Conservation (phyloP, 2,797 vertebrate species). For the Halcyon chelicuti region DNA sequence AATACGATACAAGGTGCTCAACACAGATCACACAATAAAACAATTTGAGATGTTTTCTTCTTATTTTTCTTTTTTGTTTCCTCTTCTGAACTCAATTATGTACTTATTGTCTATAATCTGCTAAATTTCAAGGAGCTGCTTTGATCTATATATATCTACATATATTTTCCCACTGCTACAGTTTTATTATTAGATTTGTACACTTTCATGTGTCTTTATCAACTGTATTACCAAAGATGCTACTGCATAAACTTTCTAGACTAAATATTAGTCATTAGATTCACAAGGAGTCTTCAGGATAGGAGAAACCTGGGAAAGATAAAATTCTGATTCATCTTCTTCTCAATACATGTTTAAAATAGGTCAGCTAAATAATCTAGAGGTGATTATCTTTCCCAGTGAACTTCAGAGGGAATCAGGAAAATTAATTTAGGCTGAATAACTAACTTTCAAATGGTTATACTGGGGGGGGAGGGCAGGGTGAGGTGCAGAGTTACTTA, state of each 20-base stretch:
- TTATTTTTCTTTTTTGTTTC: conserved; percentile 19
- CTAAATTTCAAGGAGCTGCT: conserved; percentile 43
- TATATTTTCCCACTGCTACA: conserved; percentile 34
- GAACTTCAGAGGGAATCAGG: background rate
- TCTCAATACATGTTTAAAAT: conserved; percentile 2
- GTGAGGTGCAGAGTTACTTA: background rate
- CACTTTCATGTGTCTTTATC: conserved; percentile 30
- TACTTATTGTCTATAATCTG: conserved; percentile 39
- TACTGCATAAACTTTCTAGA: conserved; percentile 5
- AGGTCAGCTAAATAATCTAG: conserved; percentile 13
- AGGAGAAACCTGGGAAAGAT: background rate
- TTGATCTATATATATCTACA: conserved; percentile 46
- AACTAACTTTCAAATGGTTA: background rate
- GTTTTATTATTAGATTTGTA: conserved; percentile 62
- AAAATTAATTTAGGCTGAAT: background rate
- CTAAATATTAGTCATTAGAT: conserved; percentile 26
- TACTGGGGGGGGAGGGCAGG: background rate
- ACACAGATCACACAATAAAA: background rate
- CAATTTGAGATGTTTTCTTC: background rate
- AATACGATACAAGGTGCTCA: background rate
- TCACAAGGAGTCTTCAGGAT: background rate
- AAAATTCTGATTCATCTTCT: conserved; percentile 42
- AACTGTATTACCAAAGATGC: background rate
- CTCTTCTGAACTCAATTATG: conserved; percentile 36
- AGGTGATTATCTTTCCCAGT: background rate